Evolutionary conservation across 1,140 invertebrate species (phyloP).

Genomic region (Leptoteleia sp.): DNA sequence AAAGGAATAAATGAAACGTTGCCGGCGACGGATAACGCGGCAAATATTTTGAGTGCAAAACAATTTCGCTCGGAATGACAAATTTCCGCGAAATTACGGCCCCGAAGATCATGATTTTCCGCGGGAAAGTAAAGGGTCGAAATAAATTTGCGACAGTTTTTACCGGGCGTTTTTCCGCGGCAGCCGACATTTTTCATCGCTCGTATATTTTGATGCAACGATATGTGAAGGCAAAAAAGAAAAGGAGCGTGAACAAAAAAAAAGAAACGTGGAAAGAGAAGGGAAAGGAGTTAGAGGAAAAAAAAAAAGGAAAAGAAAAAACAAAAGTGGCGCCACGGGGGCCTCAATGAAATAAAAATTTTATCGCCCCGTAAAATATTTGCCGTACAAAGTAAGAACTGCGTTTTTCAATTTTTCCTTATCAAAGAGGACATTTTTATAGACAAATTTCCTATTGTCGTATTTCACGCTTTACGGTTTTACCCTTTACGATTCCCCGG

Average conservation of each 20-base stretch:
- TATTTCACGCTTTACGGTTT: slow-evolving; percentile 49
- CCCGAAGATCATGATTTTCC: slow-evolving; percentile 13
- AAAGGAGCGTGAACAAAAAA: no score
- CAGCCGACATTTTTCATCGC: slow-evolving; percentile 41
- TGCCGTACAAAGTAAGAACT: slow-evolving; percentile 46
- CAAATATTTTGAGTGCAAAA: slow-evolving; percentile 37
- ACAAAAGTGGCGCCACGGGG: neutral
- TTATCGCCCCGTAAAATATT: slow-evolving; percentile 61
- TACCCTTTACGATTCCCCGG: slow-evolving; percentile 24
- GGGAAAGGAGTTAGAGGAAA: slow-evolving; percentile 3
- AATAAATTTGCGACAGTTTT: slow-evolving; percentile 44
- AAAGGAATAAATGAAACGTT: slow-evolving; percentile 40
- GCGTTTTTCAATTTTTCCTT: slow-evolving; percentile 51
- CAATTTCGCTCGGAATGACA: slow-evolving; percentile 26
- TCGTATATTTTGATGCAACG: slow-evolving; percentile 51
- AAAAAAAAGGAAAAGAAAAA: slow-evolving; percentile 7
- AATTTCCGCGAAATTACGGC: slow-evolving; percentile 25
- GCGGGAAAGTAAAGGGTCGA: neutral
- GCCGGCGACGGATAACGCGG: slow-evolving; percentile 16
- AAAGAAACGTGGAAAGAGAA: no score
- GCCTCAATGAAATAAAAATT: slow-evolving; percentile 59
- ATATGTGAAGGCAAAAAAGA: no score
- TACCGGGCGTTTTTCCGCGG: slow-evolving; percentile 5
- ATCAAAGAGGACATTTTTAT: slow-evolving; percentile 49
- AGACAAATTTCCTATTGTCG: slow-evolving; percentile 57